These are phyloP conservation scores for Pteropus rufus DNA, from an alignment of 2,797 vertebrate species.

Conservation along the genomic window DNA sequence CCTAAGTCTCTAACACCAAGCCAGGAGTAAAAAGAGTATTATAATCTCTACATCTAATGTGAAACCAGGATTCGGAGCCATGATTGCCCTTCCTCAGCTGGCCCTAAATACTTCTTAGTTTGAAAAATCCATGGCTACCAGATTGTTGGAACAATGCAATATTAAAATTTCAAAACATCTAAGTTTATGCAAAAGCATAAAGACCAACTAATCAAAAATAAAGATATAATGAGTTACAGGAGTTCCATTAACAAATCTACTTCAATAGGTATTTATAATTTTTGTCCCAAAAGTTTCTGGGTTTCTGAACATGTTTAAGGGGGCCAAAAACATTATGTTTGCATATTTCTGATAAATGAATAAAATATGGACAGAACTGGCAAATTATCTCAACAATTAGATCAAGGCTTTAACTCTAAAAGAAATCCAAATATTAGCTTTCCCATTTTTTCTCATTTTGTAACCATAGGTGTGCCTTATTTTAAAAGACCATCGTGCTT, in stretches of 20 bases:
- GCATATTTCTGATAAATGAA: conserved; percentile 9
- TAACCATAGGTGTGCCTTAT: not conserved
- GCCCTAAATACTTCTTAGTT: not conserved
- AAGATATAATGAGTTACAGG: not conserved
- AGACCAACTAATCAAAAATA: not conserved
- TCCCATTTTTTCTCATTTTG: conserved; percentile 1
- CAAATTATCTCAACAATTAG: not conserved
- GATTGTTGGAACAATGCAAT: not conserved
- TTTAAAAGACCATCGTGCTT: not conserved
- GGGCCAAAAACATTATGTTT: not conserved
- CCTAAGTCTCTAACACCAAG: not conserved
- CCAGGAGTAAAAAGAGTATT: not conserved
- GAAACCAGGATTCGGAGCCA: not conserved
- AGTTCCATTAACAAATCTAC: not conserved
- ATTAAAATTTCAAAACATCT: not conserved
- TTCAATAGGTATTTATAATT: not conserved
- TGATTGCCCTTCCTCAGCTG: not conserved
- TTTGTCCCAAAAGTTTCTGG: not conserved
- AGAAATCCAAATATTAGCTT: conserved; percentile 5
- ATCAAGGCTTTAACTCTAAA: not conserved
- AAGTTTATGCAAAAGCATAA: not conserved
- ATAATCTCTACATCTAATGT: not conserved
- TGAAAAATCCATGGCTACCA: not conserved
- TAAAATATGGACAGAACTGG: not conserved
- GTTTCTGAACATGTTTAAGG: not conserved